Evolutionary conservation across 2,888 invertebrate genomes (phyloP), one percentile per base, ranked within the genome.

Genomic region (Argyresthia goedartella): DNA sequence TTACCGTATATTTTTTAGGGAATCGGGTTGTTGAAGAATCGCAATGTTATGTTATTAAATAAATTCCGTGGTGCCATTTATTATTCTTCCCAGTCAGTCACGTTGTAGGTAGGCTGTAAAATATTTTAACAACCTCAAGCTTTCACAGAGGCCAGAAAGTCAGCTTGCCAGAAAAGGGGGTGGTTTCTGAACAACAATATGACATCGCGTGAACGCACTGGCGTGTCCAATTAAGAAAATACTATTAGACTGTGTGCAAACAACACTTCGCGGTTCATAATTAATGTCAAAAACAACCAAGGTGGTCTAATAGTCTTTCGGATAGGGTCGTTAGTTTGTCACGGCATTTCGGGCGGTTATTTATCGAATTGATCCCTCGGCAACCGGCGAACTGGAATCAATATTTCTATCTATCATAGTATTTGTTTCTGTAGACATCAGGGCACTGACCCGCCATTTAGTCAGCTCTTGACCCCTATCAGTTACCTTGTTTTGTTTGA

Each of bases 121-220:
- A n/a, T n/a, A 6, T 25, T 25, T 25, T 25, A 25, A 25, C 25
- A 25, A 25, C 25, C 25, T 25, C 6, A 2, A 25, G 25, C 2
- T 25, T 25, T 25, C 25, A 25, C 25, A 25, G 25, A 25, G 6
- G 25, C 3, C 25, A 25, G 25, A 25, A 25, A 25, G 25, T 6
- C 25, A 25, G 6, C 25, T 25, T 25, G 25, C 25, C 25, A 25
- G 25, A 25, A 25, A 25, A 6, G 25, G 6, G 25, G 25, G 25
- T 25, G 25, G 25, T 25, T 25, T 25, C 25, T 25, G 25, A 25
- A 25, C 25, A 25, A 25, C 25, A 25, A 25, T 53, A 54, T 51
- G 51, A 55, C 58, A 54, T 62, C 54, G 60, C 60, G 62, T 61
- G 60, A 57, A 59, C 55, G 15, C 48, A 56, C 53, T 61, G 56